Evolutionary conservation across 2,888 invertebrate genomes (phyloP), one percentile per base, ranked within the genome.

Genomic region (Sepioteuthis lessoniana): DNA sequence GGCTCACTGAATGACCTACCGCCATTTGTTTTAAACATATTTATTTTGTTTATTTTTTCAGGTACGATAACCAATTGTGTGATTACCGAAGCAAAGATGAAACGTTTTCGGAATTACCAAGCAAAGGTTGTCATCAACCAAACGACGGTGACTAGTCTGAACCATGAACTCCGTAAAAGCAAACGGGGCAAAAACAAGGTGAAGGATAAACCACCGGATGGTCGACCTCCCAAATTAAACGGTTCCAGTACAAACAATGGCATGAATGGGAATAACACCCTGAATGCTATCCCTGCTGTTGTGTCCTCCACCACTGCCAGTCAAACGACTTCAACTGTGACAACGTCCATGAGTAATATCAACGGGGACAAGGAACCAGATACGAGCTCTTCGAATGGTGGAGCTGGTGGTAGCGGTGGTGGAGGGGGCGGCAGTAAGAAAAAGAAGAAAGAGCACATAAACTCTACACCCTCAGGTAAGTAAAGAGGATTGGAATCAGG

Each of bases 381-480:
- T 55, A n/a, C 94, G 37, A 95, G 94, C 76, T 94, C 92, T 47
- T 42, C 92, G 21, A 92, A 42, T 31, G 38, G 92, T 47, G 92
- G 38, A 16, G 37, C 28, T 91, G 38, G 91, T 91, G 91, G 90
- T 10, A 38, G 90, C 7, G 90, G 91, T 19, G 37, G 92, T 31
- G 47, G 92, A 19, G 47, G 92, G 5, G 28, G 92, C 28, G 92
- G 37, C 94, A 94, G 94, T 93, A 94, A 94, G 50, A 94, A 94
- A 91, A 95, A 94, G 93, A 94, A 94, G 25, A 94, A 91, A 38
- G 94, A 90, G n/a, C 94, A 90, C 47, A 90, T 94, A 13, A 94
- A 94, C 38, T 93, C 94, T 47, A 94, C 94, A 13, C 90, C 92
- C 37, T 93, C 94, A 55, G 92, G 94, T 93, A 38, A 55, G 90